phyloP scores from a whole-genome alignment of 2,797 vertebrate species.

The Myripristis murdjan region DNA sequence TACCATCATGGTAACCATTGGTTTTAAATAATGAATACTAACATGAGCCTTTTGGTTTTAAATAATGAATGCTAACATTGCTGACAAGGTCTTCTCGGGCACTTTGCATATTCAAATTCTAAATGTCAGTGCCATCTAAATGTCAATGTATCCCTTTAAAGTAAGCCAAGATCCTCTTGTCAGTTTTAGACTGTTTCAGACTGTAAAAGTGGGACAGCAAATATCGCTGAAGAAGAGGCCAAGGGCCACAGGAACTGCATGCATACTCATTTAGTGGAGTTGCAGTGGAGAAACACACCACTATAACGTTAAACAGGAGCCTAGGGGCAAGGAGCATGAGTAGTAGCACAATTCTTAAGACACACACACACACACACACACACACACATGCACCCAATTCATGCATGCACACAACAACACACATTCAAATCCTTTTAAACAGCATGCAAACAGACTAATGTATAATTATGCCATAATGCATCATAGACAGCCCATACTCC shows the following conservation, averaged over 20 bases:
- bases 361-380: constrained; percentile 8
- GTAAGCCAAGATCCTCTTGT: constrained; percentile 20
- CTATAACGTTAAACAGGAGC: constrained; percentile 3
- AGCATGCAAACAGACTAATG: constrained; percentile 36
- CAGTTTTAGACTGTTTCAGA: constrained; percentile 23
- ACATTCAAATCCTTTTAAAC: constrained; percentile 14
- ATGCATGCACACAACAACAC: constrained; percentile 6
- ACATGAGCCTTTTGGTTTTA: constrained; percentile 24
- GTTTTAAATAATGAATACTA: constrained; percentile 50
- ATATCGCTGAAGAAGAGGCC: background rate
- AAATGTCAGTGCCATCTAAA: constrained; percentile 23
- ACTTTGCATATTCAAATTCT: constrained; percentile 40
- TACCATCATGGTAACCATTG: background rate
- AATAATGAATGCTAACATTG: constrained; percentile 56
- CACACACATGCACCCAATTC: constrained; percentile 20
- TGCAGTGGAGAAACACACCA: background rate
- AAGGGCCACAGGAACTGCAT: background rate
- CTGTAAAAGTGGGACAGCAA: constrained; percentile 13
- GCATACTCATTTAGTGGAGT: background rate
- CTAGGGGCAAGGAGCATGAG: background rate
- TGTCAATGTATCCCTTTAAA: constrained; percentile 22
- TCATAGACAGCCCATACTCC: constrained; percentile 60
- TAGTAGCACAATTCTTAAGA: constrained; percentile 11
- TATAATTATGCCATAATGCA: constrained; percentile 60
- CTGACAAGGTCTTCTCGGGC: constrained; percentile 42